These are phyloP conservation scores for Semnopithecus entellus DNA, from an alignment of 2,113 vertebrate species.

Conservation along the genomic window DNA sequence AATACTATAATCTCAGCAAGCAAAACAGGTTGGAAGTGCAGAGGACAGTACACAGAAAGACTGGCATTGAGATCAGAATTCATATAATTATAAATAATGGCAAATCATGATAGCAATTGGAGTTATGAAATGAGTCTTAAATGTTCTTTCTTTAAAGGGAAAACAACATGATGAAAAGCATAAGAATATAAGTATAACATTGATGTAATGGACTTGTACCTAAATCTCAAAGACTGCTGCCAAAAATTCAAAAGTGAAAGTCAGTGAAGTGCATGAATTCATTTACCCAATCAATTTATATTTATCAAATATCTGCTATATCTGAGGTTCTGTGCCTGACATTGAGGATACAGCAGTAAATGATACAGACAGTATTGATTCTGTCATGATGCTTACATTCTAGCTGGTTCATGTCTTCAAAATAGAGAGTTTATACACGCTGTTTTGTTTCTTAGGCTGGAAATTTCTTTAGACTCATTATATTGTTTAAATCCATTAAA, in stretches of 20 bases:
- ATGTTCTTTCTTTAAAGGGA: background rate
- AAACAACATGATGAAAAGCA: background rate
- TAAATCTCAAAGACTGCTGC: background rate
- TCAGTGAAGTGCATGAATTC: background rate
- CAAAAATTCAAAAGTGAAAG: slow-evolving; percentile 5
- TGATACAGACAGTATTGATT: background rate
- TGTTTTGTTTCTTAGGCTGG: background rate
- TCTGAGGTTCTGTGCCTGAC: background rate
- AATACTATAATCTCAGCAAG: background rate
- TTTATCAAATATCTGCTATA: background rate
- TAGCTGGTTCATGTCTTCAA: background rate
- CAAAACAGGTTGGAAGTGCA: background rate
- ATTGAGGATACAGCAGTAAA: background rate
- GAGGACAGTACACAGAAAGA: background rate
- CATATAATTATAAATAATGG: background rate
- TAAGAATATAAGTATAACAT: background rate
- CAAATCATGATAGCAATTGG: background rate
- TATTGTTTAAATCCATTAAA: background rate
- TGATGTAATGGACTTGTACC: background rate
- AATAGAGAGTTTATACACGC: background rate
- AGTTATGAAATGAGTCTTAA: background rate
- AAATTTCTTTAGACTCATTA: background rate
- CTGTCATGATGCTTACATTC: background rate
- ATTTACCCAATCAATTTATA: background rate
- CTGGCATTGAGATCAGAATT: background rate